Conservation (phyloP, 1,140 invertebrate genomes). For the Oryzaephilus surinamensis region DNA sequence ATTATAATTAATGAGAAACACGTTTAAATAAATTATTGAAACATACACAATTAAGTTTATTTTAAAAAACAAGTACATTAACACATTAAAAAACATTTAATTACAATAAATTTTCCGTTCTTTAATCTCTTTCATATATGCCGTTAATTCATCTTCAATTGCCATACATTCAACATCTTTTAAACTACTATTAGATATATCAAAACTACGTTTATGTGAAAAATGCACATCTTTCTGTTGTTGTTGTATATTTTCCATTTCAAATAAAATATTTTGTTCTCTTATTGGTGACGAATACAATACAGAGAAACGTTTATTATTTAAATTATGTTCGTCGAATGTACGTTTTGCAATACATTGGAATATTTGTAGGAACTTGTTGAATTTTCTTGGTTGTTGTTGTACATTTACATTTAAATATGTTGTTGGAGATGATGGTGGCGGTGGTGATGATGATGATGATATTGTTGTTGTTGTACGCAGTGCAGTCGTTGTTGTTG, state of each 20-base stretch:
- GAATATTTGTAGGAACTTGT: constrained; percentile 12
- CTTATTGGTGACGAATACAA: constrained; percentile 9
- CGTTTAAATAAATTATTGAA: too few species aligned
- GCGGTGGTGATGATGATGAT: constrained; percentile 25
- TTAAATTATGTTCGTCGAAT: constrained; percentile 13
- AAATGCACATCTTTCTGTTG: not conserved
- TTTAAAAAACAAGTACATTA: too few species aligned
- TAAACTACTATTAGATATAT: constrained; percentile 38
- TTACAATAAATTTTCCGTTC: constrained; percentile 14
- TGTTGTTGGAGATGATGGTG: constrained; percentile 25
- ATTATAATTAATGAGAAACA: too few species aligned
- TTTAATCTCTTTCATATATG: constrained; percentile 34
- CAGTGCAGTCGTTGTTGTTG: not conserved
- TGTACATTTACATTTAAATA: constrained; percentile 9
- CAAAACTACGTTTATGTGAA: constrained; percentile 12
- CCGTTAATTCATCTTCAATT: constrained; percentile 35
- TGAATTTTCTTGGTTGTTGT: constrained; percentile 10
- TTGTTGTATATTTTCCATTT: constrained; percentile 7
- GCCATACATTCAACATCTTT: constrained; percentile 33
- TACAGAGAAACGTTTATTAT: constrained; percentile 6
- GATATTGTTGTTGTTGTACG: constrained; percentile 18
- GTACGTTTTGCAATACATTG: constrained; percentile 15
- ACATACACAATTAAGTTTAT: too few species aligned
- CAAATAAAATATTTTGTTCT: constrained; percentile 3
- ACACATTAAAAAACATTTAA: too few species aligned